Percentiles rank a stretch among this genome's conserved stretches.
phyloP scores from a whole-genome alignment of 2,113 vertebrate genomes.

The Hypomesus transpacificus region DNA sequence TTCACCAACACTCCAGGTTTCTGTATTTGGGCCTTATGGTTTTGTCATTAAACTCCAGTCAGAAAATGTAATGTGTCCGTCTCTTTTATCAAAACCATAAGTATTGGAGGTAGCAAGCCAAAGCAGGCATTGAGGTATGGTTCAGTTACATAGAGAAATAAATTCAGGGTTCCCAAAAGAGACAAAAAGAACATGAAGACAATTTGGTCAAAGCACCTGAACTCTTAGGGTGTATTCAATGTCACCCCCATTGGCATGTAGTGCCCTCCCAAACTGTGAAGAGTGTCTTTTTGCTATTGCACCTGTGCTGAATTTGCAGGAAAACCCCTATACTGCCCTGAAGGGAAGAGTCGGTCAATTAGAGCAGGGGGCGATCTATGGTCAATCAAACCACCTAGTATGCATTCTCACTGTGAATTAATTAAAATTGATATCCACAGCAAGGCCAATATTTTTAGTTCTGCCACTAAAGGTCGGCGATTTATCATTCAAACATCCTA shows the following conservation, averaged over 20 bases:
- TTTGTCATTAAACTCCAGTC: constrained; percentile 23
- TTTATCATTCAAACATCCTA: constrained; percentile 78
- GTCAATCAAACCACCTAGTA: constrained; percentile 69
- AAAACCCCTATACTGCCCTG: constrained; percentile 47
- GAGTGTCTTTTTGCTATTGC: constrained; percentile 45
- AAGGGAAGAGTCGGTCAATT: constrained; percentile 57
- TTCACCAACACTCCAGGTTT: no score
- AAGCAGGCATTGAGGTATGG: constrained; percentile 31
- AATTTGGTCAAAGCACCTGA: constrained; percentile 49
- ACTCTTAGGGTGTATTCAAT: constrained; percentile 42
- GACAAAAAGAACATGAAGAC: constrained; percentile 48
- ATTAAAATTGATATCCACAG: constrained; percentile 76
- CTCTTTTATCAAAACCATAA: constrained; percentile 60
- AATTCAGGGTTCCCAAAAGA: constrained; percentile 30
- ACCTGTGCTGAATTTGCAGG: constrained; percentile 68
- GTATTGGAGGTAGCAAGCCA: constrained; percentile 23
- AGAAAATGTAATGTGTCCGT: constrained; percentile 36
- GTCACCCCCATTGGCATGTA: constrained; percentile 51
- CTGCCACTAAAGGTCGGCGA: constrained; percentile 73
- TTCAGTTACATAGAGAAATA: constrained; percentile 49
- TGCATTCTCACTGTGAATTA: constrained; percentile 66
- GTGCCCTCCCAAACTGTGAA: constrained; percentile 44
- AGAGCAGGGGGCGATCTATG: constrained; percentile 56
- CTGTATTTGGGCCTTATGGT: not conserved
- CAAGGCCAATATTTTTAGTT: constrained; percentile 73